Evolutionary conservation across 2,888 invertebrate species (phyloP).

Genomic region (Volucella bombylans): DNA sequence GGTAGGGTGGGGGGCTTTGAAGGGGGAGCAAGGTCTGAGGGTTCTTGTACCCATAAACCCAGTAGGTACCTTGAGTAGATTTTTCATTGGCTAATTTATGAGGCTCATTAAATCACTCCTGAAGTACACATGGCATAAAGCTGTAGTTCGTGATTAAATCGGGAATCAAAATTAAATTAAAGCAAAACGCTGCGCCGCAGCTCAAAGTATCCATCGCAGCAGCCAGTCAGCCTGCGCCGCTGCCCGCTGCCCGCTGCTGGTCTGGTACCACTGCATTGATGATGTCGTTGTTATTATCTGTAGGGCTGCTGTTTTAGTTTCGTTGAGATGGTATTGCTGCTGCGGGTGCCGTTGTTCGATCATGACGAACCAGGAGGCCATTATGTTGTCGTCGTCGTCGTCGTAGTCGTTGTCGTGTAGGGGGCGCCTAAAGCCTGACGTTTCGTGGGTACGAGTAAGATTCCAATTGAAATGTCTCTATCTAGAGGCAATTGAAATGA

Average conservation of each 20-base stretch:
- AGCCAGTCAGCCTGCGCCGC: background rate
- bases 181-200: conserved; percentile 62
- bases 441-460: conserved; percentile 53
- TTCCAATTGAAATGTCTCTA: conserved; percentile 71
- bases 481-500: conserved; percentile 66
- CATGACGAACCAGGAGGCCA: conserved; percentile 63
- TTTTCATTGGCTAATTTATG: conserved; percentile 70
- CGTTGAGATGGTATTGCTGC: conserved; percentile 9
- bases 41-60: conserved; percentile 57
- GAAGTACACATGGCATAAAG: conserved; percentile 71
- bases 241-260: background rate
- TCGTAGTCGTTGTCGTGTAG: conserved; percentile 38
- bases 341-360: conserved; percentile 54
- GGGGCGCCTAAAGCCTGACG: conserved; percentile 64
- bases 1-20: background rate
- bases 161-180: conserved; percentile 72
- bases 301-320: conserved; percentile 11
- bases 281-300: conserved; percentile 25
- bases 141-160: conserved; percentile 73
- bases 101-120: conserved; percentile 72
- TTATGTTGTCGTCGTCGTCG: conserved; percentile 58
- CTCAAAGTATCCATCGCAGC: conserved; percentile 24
- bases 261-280: conserved; percentile 15
- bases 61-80: conserved; percentile 33
- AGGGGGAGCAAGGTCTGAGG: background rate